Evolutionary conservation across 2,797 vertebrate genomes (phyloP), one percentile per base, ranked within the genome.

Genomic region (Chromobotia macracanthus): DNA sequence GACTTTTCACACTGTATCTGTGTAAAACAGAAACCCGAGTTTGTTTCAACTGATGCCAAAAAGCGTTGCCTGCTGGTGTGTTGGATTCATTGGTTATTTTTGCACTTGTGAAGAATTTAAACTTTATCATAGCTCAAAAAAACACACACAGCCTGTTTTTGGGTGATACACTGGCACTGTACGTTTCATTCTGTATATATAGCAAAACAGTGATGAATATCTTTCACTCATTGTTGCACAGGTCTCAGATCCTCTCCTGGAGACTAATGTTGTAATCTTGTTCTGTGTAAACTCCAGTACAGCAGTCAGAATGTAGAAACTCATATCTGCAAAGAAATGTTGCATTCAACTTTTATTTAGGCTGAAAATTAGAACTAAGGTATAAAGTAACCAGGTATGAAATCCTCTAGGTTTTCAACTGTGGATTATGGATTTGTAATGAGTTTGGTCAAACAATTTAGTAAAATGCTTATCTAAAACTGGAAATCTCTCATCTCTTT

Each of bases 261-360:
- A 66, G 67, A 64, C 68, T 31, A 46, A 35, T 38, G 23, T 56
- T 48, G 69, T 66, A 15, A 48, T 60, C 63, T 61, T 66, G 18
- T 46, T 60, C 69, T 61, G 15, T 11, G 61, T 28, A 44, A 44
- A 64, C 46, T 65, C 44, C 56, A 78, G 23, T 21, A 15, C 67
- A 51, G 66, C 55, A 71, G 35, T 58, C 38, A 58, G 18, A 58
- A 41, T 50, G 23, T 19, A 69, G 38, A 63, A 50, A 48, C 28
- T 28, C 31, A 53, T 51, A 71, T 71, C 76, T 51, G 67, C 25
- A 25, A 56, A 53, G 55, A 58, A 35, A 44, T 51, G 15, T 61
- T 77, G 25, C 8, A 61, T 78, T 61, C 55, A 74, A n/a, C 35
- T 72, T 50, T 70, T 71, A 63, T 79, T 75, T n/a, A 80, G n/a